A percentile compares a stretch with the other conserved stretches of the same genome.
Evolutionary conservation across 2,888 invertebrate genomes (phyloP).

Genomic region (Meteorus cinctellus): DNA sequence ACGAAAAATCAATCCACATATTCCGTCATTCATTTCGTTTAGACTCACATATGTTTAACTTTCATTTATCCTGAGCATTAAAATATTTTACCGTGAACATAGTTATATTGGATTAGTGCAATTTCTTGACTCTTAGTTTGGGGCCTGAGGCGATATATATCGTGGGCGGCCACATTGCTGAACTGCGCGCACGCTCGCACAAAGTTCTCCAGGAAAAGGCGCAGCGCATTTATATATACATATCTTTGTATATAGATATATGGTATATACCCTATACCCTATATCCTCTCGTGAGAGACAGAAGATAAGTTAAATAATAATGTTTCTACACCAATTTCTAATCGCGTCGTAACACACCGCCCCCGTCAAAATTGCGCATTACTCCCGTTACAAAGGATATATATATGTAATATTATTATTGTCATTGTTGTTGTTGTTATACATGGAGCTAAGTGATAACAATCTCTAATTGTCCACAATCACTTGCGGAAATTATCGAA

Average conservation of each 20-base stretch:
- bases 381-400: conserved; percentile 2
- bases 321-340: conserved; percentile 23
- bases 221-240: conserved; percentile 18
- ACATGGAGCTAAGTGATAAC: not conserved
- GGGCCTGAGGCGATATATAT: conserved; percentile 29
- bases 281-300: conserved; percentile 30
- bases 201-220: conserved; percentile 33
- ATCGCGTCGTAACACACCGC: conserved; percentile 10
- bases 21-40: not conserved
- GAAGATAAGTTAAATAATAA: conserved; percentile 30
- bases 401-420: not conserved
- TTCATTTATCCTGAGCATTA: conserved; percentile 26
- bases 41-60: conserved; percentile 8
- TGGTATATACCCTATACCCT: not conserved
- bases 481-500: conserved; percentile 18
- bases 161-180: conserved; percentile 25
- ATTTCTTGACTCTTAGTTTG: conserved; percentile 14
- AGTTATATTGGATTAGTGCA: not conserved
- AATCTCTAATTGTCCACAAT: conserved; percentile 29
- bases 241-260: not conserved
- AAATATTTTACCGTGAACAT: conserved; percentile 5
- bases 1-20: not conserved
- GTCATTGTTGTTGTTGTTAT: too few relatives aligned
- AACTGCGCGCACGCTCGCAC: not conserved
- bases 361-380: conserved; percentile 17